A percentile compares a stretch with the other conserved stretches of the same genome.
These are phyloP conservation scores for Nannoperca obscura DNA, from an alignment of 2,797 vertebrate species.

Conservation along the genomic window DNA sequence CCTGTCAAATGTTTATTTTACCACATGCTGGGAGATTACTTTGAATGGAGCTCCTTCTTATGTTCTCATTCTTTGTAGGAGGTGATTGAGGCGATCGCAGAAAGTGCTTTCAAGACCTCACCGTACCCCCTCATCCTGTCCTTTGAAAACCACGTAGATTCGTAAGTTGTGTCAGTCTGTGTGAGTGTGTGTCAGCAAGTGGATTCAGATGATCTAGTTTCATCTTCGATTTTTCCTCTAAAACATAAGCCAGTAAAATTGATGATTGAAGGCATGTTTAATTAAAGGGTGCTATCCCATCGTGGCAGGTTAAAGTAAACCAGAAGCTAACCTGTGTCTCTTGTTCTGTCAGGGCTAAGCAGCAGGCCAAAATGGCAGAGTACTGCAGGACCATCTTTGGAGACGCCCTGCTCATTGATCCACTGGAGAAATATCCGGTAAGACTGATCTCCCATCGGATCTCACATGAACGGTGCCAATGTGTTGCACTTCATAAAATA, in stretches of 20 bases:
- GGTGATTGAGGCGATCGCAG: conserved; percentile 94
- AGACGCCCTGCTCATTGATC: conserved; percentile 90
- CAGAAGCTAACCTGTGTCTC: background rate
- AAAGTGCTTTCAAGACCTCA: conserved; percentile 92
- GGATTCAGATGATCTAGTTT: background rate
- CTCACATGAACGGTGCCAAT: background rate
- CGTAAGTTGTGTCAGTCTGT: conserved; percentile 85
- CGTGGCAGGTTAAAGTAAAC: background rate
- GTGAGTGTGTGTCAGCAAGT: too few relatives aligned
- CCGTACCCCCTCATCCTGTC: conserved; percentile 92
- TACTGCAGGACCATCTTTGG: conserved; percentile 93
- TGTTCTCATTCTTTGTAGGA: conserved; percentile 77
- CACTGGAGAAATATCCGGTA: conserved; percentile 93
- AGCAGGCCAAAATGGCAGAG: conserved; percentile 95
- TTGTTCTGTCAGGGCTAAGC: conserved; percentile 84
- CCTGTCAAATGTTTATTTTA: background rate
- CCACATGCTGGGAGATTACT: background rate
- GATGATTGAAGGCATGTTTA: background rate
- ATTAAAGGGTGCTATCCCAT: too few relatives aligned
- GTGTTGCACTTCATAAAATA: too few relatives aligned
- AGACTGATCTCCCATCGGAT: conserved; percentile 24
- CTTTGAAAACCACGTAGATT: conserved; percentile 96
- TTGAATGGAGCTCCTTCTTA: background rate
- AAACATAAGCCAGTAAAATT: background rate
- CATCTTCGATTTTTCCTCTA: background rate